phyloP scores from a whole-genome alignment of 2,113 vertebrate species.

The Crotalus tigris region DNA sequence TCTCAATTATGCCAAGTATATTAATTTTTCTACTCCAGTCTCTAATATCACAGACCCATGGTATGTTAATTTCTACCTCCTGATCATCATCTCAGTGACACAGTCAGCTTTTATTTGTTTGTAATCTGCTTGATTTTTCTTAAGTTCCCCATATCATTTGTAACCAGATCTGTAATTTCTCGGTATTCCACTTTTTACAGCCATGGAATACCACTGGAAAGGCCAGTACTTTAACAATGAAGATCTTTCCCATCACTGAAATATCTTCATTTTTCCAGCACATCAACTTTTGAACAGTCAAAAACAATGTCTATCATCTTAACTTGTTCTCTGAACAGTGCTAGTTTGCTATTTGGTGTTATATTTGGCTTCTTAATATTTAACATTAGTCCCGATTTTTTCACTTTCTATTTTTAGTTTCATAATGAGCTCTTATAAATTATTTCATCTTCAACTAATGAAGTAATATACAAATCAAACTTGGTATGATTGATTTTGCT shows the following conservation, averaged over 20 bases:
- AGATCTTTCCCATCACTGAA: background rate
- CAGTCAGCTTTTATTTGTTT: background rate
- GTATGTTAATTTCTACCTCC: background rate
- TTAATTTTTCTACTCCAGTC: background rate
- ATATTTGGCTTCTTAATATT: background rate
- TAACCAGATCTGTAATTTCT: background rate
- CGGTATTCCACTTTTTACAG: background rate
- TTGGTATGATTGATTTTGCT: background rate
- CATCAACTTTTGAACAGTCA: background rate
- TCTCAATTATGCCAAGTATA: background rate
- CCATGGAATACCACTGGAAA: background rate
- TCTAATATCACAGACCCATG: background rate
- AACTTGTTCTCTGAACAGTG: background rate
- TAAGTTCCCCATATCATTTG: background rate
- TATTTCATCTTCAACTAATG: background rate
- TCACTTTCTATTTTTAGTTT: background rate
- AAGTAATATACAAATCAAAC: background rate
- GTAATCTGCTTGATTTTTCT: background rate
- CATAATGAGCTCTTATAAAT: background rate
- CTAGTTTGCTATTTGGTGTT: background rate
- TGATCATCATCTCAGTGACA: background rate
- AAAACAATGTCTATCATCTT: background rate
- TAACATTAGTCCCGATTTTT: background rate
- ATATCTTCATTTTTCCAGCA: background rate
- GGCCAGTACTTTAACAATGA: background rate